Evolutionary conservation across 2,113 vertebrate genomes (phyloP).

Genomic region (Rhinolophus sinicus): DNA sequence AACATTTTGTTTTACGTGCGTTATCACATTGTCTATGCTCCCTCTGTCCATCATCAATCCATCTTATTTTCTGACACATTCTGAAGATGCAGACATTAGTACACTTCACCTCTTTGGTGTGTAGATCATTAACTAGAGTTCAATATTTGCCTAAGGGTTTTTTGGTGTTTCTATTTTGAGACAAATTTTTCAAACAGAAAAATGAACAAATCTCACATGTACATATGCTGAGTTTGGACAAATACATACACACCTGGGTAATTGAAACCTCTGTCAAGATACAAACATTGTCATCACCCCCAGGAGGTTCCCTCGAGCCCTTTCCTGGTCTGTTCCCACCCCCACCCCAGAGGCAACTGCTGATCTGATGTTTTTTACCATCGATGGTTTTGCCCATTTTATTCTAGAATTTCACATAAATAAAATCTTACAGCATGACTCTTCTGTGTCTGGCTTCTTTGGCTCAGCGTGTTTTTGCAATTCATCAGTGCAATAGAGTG

Average conservation of each 20-base stretch:
- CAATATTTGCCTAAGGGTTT: background rate
- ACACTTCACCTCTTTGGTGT: background rate
- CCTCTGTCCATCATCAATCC: background rate
- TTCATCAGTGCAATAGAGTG: fast-evolving
- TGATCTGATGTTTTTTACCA: background rate
- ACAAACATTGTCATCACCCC: background rate
- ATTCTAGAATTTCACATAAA: background rate
- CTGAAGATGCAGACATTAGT: background rate
- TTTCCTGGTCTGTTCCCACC: too few relatives aligned
- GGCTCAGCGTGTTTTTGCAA: background rate
- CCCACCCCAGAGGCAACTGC: background rate
- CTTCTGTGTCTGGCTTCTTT: background rate
- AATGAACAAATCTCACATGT: background rate
- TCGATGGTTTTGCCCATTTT: background rate
- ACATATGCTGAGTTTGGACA: background rate
- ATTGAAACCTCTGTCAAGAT: background rate
- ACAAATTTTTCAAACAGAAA: conserved; percentile 38
- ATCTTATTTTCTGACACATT: background rate
- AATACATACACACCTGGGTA: background rate
- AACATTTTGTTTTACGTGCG: background rate
- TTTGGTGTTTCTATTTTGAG: background rate
- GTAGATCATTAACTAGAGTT: background rate
- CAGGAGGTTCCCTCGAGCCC: background rate
- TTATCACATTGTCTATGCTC: background rate
- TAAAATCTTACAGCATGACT: background rate